Conservation (phyloP, 2,113 vertebrate species). For the Megaceryle torquata region DNA sequence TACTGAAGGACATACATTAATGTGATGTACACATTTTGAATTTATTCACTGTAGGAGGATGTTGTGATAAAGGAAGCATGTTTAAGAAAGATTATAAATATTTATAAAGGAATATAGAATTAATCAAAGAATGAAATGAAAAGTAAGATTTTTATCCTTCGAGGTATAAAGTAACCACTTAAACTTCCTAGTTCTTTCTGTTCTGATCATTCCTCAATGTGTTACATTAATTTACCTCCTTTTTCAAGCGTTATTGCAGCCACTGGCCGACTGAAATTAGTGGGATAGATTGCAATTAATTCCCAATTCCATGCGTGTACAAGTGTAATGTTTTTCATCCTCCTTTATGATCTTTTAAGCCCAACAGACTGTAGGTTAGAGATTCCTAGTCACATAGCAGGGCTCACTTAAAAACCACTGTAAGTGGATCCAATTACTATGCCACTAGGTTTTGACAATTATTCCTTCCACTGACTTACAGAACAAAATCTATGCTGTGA, state of each 20-base stretch:
- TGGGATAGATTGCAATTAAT: background rate
- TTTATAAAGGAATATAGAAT: background rate
- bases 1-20: too few relatives aligned
- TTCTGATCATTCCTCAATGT: background rate
- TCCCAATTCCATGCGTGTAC: background rate
- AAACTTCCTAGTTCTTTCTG: background rate
- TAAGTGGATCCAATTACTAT: background rate
- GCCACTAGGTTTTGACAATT: background rate
- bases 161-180: background rate
- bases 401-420: background rate
- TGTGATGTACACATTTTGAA: fast-evolving
- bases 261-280: background rate
- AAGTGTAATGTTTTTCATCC: background rate
- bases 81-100: background rate
- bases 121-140: background rate
- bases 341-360: background rate
- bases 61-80: background rate
- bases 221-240: background rate
- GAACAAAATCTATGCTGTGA: background rate
- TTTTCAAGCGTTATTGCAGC: background rate
- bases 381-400: background rate
- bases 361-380: background rate
- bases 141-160: background rate
- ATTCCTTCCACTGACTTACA: background rate
- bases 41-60: background rate